A percentile compares a stretch with the other conserved stretches of the same genome.
phyloP scores from a whole-genome alignment of 1,140 invertebrate genomes.

The Drosophila pseudoobscura region DNA sequence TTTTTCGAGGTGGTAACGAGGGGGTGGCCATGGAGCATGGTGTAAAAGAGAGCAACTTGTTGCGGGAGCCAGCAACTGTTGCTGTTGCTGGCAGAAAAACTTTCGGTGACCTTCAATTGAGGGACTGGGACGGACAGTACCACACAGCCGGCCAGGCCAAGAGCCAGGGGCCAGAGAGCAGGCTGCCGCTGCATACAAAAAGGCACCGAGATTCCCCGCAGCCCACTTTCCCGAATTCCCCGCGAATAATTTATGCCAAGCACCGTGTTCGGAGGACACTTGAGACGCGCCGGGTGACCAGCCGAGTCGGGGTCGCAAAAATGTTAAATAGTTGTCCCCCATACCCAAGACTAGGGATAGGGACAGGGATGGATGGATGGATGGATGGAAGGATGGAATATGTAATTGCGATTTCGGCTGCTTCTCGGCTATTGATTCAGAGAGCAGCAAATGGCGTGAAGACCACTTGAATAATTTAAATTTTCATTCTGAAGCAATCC shows the following conservation, averaged over 20 bases:
- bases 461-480: conserved; percentile 80
- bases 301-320: conserved; percentile 37
- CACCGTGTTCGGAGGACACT: conserved; percentile 55
- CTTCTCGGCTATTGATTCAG: conserved; percentile 3
- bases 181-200: too few species aligned
- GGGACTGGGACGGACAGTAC: background rate
- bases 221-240: too few species aligned
- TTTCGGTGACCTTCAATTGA: conserved; percentile 67
- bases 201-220: too few species aligned
- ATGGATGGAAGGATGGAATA: background rate
- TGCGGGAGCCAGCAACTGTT: conserved; percentile 64
- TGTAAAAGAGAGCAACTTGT: conserved; percentile 56
- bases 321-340: conserved; percentile 57
- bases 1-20: conserved; percentile 9
- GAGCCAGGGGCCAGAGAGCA: conserved; percentile 1
- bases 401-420: conserved; percentile 1
- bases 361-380: too few species aligned
- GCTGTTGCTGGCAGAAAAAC: conserved; percentile 52
- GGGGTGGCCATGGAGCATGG: background rate
- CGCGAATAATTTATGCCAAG: conserved; percentile 66
- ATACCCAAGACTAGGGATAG: too few species aligned
- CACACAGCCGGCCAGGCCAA: conserved; percentile 2
- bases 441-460: conserved; percentile 57
- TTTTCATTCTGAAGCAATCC: conserved; percentile 23
- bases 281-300: conserved; percentile 47